Conservation (phyloP, 2,113 vertebrate species). For the Odobenus rosmarus region DNA sequence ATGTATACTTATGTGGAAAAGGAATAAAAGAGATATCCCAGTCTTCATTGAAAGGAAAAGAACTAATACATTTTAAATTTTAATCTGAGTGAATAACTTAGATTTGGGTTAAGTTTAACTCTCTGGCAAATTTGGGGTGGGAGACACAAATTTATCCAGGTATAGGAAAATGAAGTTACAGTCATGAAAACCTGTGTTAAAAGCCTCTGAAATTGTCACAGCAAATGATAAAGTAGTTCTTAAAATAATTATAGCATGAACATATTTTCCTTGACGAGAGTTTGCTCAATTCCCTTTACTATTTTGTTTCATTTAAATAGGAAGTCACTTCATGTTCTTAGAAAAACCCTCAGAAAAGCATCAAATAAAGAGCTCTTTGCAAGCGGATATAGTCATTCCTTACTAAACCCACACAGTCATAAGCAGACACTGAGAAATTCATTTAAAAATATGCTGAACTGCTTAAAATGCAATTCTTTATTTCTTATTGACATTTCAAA, state of each 20-base stretch:
- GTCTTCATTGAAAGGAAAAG: background rate
- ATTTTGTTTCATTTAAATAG: background rate
- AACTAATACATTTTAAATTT: background rate
- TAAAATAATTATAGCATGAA: background rate
- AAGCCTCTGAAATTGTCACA: conserved; percentile 17
- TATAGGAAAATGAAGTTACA: background rate
- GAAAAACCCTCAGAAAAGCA: conserved; percentile 31
- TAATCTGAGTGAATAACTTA: background rate
- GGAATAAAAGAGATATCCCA: background rate
- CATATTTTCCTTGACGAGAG: background rate
- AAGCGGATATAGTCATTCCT: background rate
- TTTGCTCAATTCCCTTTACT: background rate
- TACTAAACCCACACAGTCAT: background rate
- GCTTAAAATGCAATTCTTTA: conserved; percentile 58
- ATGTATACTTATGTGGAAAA: background rate
- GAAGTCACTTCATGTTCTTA: background rate
- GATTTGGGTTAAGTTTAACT: background rate
- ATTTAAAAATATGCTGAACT: conserved; percentile 57
- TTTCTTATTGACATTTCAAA: conserved; percentile 68
- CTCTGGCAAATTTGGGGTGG: background rate
- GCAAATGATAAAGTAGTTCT: background rate
- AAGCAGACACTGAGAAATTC: conserved; percentile 17
- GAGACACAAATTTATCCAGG: background rate
- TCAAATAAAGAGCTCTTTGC: background rate
- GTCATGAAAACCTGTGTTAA: background rate